Conservation (phyloP, 1,140 invertebrate species). For the Anastatus disparis region DNA sequence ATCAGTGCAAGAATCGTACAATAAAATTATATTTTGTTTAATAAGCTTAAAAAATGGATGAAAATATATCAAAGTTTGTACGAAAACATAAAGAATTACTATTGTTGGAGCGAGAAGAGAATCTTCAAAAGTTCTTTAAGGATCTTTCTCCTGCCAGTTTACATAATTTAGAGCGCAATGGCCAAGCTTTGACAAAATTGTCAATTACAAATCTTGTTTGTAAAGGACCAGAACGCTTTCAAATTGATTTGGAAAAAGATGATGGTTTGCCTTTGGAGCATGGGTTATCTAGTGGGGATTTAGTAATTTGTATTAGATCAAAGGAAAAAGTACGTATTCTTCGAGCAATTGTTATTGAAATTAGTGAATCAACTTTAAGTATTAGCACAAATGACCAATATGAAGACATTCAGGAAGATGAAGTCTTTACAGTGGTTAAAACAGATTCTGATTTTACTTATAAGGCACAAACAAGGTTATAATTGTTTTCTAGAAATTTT, state of each 20-base stretch:
- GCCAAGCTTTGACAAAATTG: slow-evolving; percentile 49
- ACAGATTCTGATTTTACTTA: slow-evolving; percentile 53
- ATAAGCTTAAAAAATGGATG: slow-evolving; percentile 50
- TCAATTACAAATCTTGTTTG: slow-evolving; percentile 42
- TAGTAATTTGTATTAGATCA: slow-evolving; percentile 47
- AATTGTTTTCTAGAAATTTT: slow-evolving; percentile 5
- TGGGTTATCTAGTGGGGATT: slow-evolving; percentile 46
- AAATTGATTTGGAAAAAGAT: slow-evolving; percentile 45
- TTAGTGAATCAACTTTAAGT: slow-evolving; percentile 44
- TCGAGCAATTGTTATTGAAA: slow-evolving; percentile 44
- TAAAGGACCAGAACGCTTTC: slow-evolving; percentile 45
- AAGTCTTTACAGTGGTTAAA: slow-evolving; percentile 49
- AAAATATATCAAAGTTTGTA: slow-evolving; percentile 46
- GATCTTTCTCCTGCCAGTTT: slow-evolving; percentile 45
- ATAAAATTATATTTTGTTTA: not conserved
- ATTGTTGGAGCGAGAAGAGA: slow-evolving; percentile 48
- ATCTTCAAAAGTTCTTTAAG: slow-evolving; percentile 44
- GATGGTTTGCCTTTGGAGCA: slow-evolving; percentile 46
- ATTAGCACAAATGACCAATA: slow-evolving; percentile 45
- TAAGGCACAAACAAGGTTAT: slow-evolving; percentile 47
- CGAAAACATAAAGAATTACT: slow-evolving; percentile 45
- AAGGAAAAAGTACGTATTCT: slow-evolving; percentile 43
- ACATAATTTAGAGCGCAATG: slow-evolving; percentile 45
- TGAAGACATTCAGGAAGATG: slow-evolving; percentile 47
- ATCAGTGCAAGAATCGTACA: too few relatives aligned